Percentiles rank a stretch among this genome's conserved stretches.
These are phyloP conservation scores for Slavum lentiscoides DNA, from an alignment of 2,888 invertebrate species.

Conservation along the genomic window DNA sequence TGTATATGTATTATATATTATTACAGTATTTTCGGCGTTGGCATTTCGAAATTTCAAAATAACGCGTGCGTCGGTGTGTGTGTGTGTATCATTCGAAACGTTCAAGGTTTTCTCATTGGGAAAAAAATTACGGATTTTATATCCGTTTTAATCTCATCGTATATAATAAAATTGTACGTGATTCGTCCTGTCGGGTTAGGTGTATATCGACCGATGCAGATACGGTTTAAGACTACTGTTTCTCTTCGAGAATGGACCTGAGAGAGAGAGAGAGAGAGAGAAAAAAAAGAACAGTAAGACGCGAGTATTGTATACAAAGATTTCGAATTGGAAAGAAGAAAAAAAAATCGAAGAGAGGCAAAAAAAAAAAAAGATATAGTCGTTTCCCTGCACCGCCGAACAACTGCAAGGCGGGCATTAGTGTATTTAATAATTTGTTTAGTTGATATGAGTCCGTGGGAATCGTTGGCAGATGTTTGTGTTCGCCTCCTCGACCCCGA, in stretches of 20 bases:
- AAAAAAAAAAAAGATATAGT: too few relatives aligned
- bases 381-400: neutral
- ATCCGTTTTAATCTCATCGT: too few relatives aligned
- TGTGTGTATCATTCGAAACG: neutral
- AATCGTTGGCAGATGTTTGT: conserved; percentile 23
- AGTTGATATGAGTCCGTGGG: conserved; percentile 42
- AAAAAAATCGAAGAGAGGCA: neutral
- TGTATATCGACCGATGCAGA: too few relatives aligned
- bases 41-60: conserved; percentile 23
- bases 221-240: too few relatives aligned
- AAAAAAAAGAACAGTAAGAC: neutral
- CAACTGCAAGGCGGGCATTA: neutral
- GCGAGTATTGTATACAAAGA: too few relatives aligned
- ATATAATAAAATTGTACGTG: too few relatives aligned
- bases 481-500: conserved; percentile 12
- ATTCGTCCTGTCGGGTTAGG: too few relatives aligned
- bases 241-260: too few relatives aligned
- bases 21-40: conserved; percentile 2
- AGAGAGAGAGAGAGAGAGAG: neutral
- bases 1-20: neutral
- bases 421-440: conserved; percentile 47
- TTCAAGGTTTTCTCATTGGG: neutral
- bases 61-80: neutral
- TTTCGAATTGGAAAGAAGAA: neutral
- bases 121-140: too few relatives aligned